phyloP scores from a whole-genome alignment of 2,113 vertebrate species.

The Acanthochromis polyacanthus region DNA sequence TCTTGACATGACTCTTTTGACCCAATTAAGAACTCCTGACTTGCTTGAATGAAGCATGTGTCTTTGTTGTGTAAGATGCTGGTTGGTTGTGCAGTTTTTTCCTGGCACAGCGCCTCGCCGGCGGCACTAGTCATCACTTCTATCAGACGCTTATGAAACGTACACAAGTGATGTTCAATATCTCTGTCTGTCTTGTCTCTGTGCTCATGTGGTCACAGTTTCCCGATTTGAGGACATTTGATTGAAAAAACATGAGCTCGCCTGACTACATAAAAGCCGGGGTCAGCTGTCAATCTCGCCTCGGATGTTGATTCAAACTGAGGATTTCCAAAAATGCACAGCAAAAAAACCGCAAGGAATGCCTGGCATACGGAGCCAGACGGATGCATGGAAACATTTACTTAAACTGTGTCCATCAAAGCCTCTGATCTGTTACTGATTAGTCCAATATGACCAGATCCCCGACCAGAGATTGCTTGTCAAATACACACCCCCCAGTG shows the following conservation, averaged over 20 bases:
- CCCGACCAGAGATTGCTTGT: constrained; percentile 56
- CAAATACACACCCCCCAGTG: constrained; percentile 12
- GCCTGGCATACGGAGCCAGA: constrained; percentile 57
- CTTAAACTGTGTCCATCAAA: constrained; percentile 80
- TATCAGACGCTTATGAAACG: constrained; percentile 71
- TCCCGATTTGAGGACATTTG: constrained; percentile 50
- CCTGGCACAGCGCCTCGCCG: constrained; percentile 66
- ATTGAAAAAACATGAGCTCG: constrained; percentile 68
- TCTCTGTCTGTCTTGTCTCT: constrained; percentile 58
- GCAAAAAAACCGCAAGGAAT: constrained; percentile 72
- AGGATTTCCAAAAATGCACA: constrained; percentile 79
- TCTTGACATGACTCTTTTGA: constrained; percentile 58
- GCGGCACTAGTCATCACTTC: constrained; percentile 70
- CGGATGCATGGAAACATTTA: constrained; percentile 81
- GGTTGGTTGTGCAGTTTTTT: constrained; percentile 73
- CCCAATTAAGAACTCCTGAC: constrained; percentile 48
- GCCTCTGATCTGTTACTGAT: constrained; percentile 74
- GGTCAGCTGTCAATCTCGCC: constrained; percentile 60
- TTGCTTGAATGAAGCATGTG: constrained; percentile 44
- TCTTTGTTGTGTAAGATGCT: constrained; percentile 65
- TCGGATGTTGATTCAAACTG: constrained; percentile 69
- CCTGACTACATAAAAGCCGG: constrained; percentile 51
- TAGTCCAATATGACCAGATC: constrained; percentile 64
- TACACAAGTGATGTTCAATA: constrained; percentile 65
- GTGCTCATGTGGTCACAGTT: constrained; percentile 47